A percentile compares a stretch with the other conserved stretches of the same genome.
Conservation (phyloP, 2,113 vertebrate species). For the Proterorhinus semilunaris region DNA sequence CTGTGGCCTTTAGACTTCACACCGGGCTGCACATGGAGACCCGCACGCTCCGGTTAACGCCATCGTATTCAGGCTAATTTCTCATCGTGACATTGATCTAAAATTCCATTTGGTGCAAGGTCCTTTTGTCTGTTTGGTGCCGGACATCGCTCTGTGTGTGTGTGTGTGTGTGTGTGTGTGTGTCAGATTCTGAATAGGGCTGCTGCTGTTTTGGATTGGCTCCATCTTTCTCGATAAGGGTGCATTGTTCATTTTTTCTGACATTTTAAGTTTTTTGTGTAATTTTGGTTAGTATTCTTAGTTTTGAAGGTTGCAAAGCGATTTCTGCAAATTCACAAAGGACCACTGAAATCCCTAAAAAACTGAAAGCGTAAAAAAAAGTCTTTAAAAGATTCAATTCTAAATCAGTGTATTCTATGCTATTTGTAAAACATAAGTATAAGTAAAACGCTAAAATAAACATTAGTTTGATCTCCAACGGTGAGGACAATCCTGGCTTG, state of each 20-base stretch:
- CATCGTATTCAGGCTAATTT: neutral
- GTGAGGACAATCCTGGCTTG: slow-evolving; percentile 20
- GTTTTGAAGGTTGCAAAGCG: too few species aligned
- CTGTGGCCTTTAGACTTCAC: neutral
- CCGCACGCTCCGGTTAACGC: neutral
- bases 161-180: neutral
- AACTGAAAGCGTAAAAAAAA: too few species aligned
- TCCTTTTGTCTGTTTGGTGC: neutral
- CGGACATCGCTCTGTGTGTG: neutral
- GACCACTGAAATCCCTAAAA: too few species aligned
- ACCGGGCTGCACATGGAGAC: neutral
- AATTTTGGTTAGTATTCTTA: too few species aligned
- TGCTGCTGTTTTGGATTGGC: too few species aligned
- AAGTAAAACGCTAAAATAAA: neutral
- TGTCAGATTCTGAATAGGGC: neutral
- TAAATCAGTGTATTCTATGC: too few species aligned
- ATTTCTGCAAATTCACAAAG: too few species aligned
- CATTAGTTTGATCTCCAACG: slow-evolving; percentile 1
- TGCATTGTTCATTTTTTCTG: too few species aligned
- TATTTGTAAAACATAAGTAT: too few species aligned
- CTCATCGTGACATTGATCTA: neutral
- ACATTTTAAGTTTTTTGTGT: too few species aligned
- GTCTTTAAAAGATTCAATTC: too few species aligned
- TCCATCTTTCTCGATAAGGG: too few species aligned
- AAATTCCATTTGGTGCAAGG: neutral